Base-by-base conservation (phyloP, 2,888 invertebrate species). In the Plagodis dolabraria region DNA sequence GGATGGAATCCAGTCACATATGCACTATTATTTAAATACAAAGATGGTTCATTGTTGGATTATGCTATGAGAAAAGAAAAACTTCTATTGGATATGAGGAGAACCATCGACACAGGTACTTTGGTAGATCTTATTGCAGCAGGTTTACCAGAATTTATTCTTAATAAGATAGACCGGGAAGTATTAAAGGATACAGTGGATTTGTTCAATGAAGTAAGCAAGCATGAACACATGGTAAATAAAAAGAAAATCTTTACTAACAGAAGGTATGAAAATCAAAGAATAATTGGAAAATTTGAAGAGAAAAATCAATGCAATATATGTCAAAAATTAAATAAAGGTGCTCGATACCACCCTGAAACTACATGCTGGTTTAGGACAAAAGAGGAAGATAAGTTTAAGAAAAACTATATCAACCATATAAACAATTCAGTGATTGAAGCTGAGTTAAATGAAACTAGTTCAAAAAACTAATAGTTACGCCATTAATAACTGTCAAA, bases 31-130 rank as follows among this genome's bases (percentile, higher is more conserved):
- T 78, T 65, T 55, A 76, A 68, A 48, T 76, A 74, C 59, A 45
- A 69, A 59, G 35, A n/a, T 7, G 75, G 75, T 6, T 71, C 74
- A 0, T 65, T 77, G 51, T 12, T 76, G 10, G 74, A 79, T 5
- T 77, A 76, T 71, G 72, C 76, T 0, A 10, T 72, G 12, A 75
- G 65, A 66, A 76, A 77, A 54, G 71, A 75, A 60, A 72, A 35
- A 35, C 35, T 47, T 35, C 5, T 22, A 22, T 36, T 36, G 8
- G 42, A 42, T 9, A 42, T 42, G 10, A 42, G 10, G 7, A 42
- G 10, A 10, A 9, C 42, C 1, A 44, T 44, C 0, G 44, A 44
- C 12, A 44, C 5, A 44, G 8, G 5, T 44, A 44, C 44, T 7
- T 12, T 44, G 12, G 6, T 33, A 5, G 44, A 44, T 44, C 44